phyloP scores from a whole-genome alignment of 2,113 vertebrate species.

The Eulemur macaco region DNA sequence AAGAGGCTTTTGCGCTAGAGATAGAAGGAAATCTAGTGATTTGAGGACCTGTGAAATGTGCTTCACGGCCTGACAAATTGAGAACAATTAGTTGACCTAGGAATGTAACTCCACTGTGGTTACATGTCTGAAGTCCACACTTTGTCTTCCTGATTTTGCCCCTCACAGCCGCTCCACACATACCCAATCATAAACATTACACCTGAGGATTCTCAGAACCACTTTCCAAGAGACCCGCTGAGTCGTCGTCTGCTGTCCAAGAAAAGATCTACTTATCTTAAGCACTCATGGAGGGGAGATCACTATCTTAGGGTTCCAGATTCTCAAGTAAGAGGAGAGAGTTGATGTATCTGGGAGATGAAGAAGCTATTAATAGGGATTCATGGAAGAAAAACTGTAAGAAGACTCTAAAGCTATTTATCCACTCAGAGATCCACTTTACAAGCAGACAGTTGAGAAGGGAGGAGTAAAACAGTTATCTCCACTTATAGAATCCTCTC shows the following conservation, averaged over 20 bases:
- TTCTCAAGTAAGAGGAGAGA: not conserved
- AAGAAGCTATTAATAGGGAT: not conserved
- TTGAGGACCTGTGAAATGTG: not conserved
- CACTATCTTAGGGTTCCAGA: not conserved
- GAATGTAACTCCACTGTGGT: not conserved
- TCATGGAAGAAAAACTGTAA: not conserved
- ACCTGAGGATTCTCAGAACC: not conserved
- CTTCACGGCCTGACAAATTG: not conserved
- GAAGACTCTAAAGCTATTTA: not conserved
- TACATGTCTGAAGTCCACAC: not conserved
- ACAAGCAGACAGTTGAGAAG: not conserved
- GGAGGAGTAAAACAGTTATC: not conserved
- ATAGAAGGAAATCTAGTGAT: not conserved
- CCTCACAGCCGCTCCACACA: not conserved
- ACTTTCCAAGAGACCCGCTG: not conserved
- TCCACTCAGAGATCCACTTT: not conserved
- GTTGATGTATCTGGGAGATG: not conserved
- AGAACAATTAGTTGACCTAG: not conserved
- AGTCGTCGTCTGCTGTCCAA: too few relatives aligned
- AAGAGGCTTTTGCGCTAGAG: not conserved
- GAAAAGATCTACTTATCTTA: not conserved
- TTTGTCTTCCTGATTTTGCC: not conserved
- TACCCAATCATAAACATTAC: not conserved
- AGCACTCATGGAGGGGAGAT: not conserved
- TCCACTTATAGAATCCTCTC: not conserved